Percentiles rank a stretch among this genome's conserved stretches.
Evolutionary conservation across 2,797 vertebrate genomes (phyloP).

Genomic region (Phrynocephalus guinanensis): DNA sequence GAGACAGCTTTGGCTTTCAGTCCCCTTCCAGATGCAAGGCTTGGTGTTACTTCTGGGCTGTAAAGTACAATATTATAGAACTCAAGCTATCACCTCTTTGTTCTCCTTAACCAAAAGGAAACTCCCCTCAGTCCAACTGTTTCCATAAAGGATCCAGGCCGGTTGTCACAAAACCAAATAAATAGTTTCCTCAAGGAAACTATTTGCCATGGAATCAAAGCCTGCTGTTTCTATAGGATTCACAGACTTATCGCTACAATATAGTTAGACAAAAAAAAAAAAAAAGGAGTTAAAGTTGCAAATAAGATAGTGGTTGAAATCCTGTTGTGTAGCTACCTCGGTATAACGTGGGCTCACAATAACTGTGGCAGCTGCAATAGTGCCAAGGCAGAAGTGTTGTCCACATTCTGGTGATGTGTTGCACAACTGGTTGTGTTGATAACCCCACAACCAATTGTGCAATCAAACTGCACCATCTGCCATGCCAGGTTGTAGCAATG

Average conservation of each 20-base stretch:
- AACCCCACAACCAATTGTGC: too few species aligned
- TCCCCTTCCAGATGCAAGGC: background rate
- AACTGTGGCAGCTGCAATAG: too few species aligned
- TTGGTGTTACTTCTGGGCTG: slow-evolving; percentile 11
- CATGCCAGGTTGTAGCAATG: too few species aligned
- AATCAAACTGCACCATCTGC: too few species aligned
- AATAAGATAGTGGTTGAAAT: background rate
- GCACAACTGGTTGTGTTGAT: too few species aligned
- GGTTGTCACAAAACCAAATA: slow-evolving; percentile 3
- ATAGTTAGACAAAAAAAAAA: background rate
- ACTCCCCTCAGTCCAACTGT: background rate
- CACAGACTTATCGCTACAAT: background rate
- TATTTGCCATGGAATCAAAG: background rate
- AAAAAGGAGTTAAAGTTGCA: too few species aligned
- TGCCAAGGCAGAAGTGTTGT: too few species aligned
- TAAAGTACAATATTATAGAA: slow-evolving; percentile 11
- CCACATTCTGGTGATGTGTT: too few species aligned
- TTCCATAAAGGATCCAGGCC: background rate
- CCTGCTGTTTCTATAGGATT: background rate
- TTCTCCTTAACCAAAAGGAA: background rate
- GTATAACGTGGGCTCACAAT: background rate
- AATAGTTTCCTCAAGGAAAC: background rate
- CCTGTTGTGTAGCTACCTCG: background rate
- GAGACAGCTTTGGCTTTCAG: background rate
- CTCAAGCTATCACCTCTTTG: background rate